Evolutionary conservation across 1,140 invertebrate genomes (phyloP).

Genomic region (Sycophila sp.): DNA sequence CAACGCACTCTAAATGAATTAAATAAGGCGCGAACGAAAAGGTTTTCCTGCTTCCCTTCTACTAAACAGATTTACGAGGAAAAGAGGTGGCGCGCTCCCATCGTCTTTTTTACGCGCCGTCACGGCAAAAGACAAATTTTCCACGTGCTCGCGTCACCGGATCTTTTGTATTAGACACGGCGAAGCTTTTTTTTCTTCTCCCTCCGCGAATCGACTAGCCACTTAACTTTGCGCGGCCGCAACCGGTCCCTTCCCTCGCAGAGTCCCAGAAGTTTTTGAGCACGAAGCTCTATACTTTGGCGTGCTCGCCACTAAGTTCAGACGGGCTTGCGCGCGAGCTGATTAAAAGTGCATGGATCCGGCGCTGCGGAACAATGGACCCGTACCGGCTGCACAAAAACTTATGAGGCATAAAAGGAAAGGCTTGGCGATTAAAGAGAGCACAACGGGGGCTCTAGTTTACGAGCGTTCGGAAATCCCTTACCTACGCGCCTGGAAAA

Average conservation of each 20-base stretch:
- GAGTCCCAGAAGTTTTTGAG: background rate
- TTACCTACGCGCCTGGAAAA: too few relatives aligned
- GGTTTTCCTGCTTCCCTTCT: background rate
- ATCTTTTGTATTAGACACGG: background rate
- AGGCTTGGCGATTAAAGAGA: too few relatives aligned
- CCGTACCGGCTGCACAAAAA: slow-evolving; percentile 24
- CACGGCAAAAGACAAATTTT: background rate
- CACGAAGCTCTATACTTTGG: slow-evolving; percentile 46
- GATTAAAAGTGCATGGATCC: slow-evolving; percentile 63
- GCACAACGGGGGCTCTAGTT: too few relatives aligned
- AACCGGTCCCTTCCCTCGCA: background rate
- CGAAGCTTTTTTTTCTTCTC: background rate
- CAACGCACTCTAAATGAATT: too few relatives aligned
- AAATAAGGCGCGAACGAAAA: too few relatives aligned
- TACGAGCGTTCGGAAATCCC: too few relatives aligned
- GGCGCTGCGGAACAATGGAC: slow-evolving; percentile 8
- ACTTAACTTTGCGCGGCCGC: background rate
- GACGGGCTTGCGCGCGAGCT: too few relatives aligned
- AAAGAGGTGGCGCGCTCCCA: background rate
- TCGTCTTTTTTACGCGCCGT: background rate
- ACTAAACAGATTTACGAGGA: too few relatives aligned
- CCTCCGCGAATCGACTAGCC: background rate
- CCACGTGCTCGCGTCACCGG: too few relatives aligned
- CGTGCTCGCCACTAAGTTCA: too few relatives aligned
- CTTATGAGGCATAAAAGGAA: too few relatives aligned